Base-by-base conservation (phyloP, 2,888 invertebrate species). In the Pogonocherus hispidulus region DNA sequence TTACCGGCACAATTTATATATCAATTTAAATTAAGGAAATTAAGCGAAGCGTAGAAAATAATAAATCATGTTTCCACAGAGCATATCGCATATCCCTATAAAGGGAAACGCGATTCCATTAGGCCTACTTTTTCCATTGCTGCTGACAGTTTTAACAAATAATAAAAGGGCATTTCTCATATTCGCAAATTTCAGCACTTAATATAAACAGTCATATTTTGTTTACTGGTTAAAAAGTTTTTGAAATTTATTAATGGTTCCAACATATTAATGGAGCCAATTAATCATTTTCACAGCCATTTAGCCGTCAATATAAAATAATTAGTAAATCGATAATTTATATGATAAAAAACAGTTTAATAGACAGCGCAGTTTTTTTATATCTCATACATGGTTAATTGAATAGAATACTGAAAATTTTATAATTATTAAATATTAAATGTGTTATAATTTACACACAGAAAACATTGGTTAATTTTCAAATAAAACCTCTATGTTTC, bases 191-290 rank as follows among this genome's bases (percentile, higher is more conserved):
- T 47, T 22, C 47, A 20, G 20, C 47, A 47, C 47, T 47, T 47
- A 47, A 22, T 41, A 41, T 41, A 41, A 47, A 47, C 47, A 47
- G 22, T 20, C 47, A 18, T 47, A 47, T 47, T 47, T 47, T 47
- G 19, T 18, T 47, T 20, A n/a, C 47, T 18, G 22, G 47, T 22
- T 47, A n/a, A 18, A 55, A 55, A 55, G 35, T 32, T 55, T 55
- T 37, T 32, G 37, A 41, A 37, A 55, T 37, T 55, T 55, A 55
- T 55, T 35, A 55, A 55, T 55, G 55, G 41, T n/a, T 20, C 37
- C 11, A 54, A 55, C 19, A 37, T 20, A 37, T 35, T 55, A 55
- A 41, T 55, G 55, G 20, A 19, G 52, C 37, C 35, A 55, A 55
- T 55, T 55, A 55, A 55, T 55, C 55, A 55, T 55, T 37, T 55